Percentiles rank a stretch among this genome's conserved stretches.
These are phyloP conservation scores for Lates calcarifer DNA, from an alignment of 2,113 vertebrate species.

Conservation along the genomic window DNA sequence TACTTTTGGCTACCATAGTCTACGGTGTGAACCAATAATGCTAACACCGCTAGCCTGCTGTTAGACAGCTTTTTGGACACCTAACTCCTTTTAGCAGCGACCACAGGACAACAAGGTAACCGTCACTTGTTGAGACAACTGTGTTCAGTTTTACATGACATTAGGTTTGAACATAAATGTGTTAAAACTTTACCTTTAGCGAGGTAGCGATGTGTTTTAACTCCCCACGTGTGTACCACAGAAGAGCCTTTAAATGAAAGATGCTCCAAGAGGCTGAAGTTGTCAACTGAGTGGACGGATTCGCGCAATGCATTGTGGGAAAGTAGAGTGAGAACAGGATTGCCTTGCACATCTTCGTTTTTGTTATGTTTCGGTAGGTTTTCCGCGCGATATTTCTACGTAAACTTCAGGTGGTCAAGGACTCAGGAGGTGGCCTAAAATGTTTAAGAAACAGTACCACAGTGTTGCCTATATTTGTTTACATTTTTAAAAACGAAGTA, in stretches of 20 bases:
- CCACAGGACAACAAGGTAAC: background rate
- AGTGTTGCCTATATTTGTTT: too few species aligned
- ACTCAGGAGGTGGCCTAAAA: too few species aligned
- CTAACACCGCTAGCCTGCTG: constrained; percentile 53
- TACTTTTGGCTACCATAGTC: background rate
- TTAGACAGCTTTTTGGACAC: constrained; percentile 4
- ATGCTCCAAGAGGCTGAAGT: background rate
- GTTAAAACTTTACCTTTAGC: constrained; percentile 54
- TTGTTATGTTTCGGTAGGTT: constrained; percentile 12
- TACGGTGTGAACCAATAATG: background rate
- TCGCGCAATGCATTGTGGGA: constrained; percentile 65
- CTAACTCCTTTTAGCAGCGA: background rate
- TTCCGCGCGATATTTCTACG: background rate
- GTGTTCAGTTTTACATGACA: background rate
- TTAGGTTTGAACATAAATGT: rapidly evolving
- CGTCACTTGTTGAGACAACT: background rate
- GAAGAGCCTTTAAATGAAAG: constrained; percentile 46
- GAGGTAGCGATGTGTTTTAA: background rate
- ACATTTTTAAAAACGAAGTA: too few species aligned
- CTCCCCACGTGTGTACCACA: constrained; percentile 68
- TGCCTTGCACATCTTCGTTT: background rate
- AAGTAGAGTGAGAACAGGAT: too few species aligned
- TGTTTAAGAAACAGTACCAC: background rate
- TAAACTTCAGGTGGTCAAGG: too few species aligned
- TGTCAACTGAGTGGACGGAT: background rate